Evolutionary conservation across 2,888 invertebrate species (phyloP), one percentile per base, ranked within the genome.

Genomic region (Agrochola circellaris): DNA sequence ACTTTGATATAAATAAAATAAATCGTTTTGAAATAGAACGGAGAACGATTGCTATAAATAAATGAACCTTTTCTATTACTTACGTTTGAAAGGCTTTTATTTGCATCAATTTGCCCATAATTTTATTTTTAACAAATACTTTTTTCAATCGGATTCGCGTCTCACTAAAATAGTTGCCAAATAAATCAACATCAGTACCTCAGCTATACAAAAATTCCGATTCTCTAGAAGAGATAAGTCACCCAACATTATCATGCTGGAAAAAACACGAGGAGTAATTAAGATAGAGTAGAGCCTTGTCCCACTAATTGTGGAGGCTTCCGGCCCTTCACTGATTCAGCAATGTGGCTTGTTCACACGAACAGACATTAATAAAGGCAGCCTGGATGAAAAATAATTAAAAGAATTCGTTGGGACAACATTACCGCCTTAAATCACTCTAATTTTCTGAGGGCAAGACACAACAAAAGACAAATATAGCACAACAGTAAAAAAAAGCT

Each of bases 181-280:
- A 60, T 34, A 34, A 78, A 66, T 69, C 23, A 69, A 38, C 51
- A 58, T 51, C n/a, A 62, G 48, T n/a, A 74, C 38, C 51, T 23
- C 15, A 45, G 42, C 13, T 65, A 23, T 23, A 54, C n/a, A 68
- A 17, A 38, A 68, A 61, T 61, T 42, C 9, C 1, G 30, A 45
- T 23, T 60, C 38, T 67, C 34, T 51, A n/a, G 61, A 48, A 85
- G 58, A 75, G 73, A 85, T 76, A 85, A 75, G 62, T 78, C 73
- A 48, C 38, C 42, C 69, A 58, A 75, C 64, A 79, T 75, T 72
- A 75, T 77, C 58, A 62, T 61, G 61, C 34, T 77, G 60, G 74
- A 73, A 77, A 85, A 84, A 85, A 85, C 54, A 72, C 72, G 67
- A 79, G 42, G 61, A 71, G 86, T 77, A 86, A 83, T 85, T 86